Conservation (phyloP, 2,888 invertebrate species). For the Ecdyonurus torrentis region DNA sequence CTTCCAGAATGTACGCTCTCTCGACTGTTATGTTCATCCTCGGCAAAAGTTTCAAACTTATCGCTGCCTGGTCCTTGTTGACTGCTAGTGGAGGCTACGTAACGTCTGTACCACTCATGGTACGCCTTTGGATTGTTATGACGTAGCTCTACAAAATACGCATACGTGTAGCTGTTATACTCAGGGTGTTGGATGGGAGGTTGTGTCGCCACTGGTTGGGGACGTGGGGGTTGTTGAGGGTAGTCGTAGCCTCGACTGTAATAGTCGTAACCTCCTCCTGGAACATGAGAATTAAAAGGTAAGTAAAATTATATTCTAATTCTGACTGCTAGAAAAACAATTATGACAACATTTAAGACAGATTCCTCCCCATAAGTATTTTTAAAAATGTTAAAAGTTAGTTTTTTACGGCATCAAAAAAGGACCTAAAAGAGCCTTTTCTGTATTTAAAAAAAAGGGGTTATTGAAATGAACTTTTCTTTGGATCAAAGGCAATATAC, state of each 20-base stretch:
- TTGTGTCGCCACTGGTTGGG: neutral
- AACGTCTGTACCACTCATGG: slow-evolving; percentile 59
- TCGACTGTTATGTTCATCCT: slow-evolving; percentile 22
- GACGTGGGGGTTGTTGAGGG: neutral
- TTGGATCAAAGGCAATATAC: too few species aligned
- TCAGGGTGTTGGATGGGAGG: slow-evolving; percentile 2
- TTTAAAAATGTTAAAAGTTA: too few species aligned
- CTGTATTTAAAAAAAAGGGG: too few species aligned
- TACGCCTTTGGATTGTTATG: slow-evolving; percentile 63
- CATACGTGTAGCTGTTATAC: slow-evolving; percentile 34
- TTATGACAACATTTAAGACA: too few species aligned
- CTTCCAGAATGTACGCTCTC: slow-evolving; percentile 70
- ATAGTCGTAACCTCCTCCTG: slow-evolving; percentile 25
- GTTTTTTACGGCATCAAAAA: too few species aligned
- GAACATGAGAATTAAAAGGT: too few species aligned
- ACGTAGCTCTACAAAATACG: slow-evolving; percentile 62
- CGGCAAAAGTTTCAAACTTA: neutral
- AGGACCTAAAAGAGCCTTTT: too few species aligned
- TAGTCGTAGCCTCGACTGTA: slow-evolving; percentile 4
- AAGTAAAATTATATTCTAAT: too few species aligned
- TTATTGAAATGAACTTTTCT: too few species aligned
- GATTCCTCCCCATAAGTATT: too few species aligned
- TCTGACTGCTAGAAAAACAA: too few species aligned
- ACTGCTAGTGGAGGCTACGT: slow-evolving; percentile 29
- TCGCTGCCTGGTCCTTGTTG: neutral